Conservation (phyloP, 2,113 vertebrate species). For the Brachirus orientalis region DNA sequence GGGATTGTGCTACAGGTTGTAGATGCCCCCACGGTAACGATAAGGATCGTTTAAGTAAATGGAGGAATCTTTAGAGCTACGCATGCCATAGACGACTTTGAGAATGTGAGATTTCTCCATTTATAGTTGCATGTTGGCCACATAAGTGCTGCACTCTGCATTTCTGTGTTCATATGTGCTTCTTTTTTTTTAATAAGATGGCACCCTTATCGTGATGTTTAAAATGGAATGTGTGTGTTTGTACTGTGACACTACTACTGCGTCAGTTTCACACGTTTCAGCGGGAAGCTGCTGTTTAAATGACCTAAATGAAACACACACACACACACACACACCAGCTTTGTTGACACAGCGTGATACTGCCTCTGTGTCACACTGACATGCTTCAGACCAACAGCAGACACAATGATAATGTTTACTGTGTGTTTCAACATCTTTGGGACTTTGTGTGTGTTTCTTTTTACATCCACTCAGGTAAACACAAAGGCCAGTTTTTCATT, state of each 20-base stretch:
- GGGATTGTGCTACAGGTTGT: too few species aligned
- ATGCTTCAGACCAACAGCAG: neutral
- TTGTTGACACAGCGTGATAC: neutral
- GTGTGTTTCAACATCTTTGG: neutral
- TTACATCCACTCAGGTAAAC: conserved; percentile 6
- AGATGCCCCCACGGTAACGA: too few species aligned
- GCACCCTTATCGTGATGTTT: conserved; percentile 1
- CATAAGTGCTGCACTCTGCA: neutral
- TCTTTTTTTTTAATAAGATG: neutral
- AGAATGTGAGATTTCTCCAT: too few species aligned
- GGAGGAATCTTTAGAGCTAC: too few species aligned
- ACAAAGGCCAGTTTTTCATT: neutral
- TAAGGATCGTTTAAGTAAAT: too few species aligned
- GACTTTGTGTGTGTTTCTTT: neutral
- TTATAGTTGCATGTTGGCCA: too few species aligned
- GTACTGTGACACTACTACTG: neutral
- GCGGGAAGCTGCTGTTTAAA: neutral
- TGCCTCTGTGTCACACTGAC: neutral
- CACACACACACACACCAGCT: neutral
- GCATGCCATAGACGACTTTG: too few species aligned
- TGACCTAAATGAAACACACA: neutral
- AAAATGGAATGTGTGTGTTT: neutral
- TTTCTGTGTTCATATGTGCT: neutral
- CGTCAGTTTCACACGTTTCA: neutral
- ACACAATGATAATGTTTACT: neutral